Percentiles rank a stretch among this genome's conserved stretches.
phyloP scores from a whole-genome alignment of 2,113 vertebrate genomes.

The Lates calcarifer region DNA sequence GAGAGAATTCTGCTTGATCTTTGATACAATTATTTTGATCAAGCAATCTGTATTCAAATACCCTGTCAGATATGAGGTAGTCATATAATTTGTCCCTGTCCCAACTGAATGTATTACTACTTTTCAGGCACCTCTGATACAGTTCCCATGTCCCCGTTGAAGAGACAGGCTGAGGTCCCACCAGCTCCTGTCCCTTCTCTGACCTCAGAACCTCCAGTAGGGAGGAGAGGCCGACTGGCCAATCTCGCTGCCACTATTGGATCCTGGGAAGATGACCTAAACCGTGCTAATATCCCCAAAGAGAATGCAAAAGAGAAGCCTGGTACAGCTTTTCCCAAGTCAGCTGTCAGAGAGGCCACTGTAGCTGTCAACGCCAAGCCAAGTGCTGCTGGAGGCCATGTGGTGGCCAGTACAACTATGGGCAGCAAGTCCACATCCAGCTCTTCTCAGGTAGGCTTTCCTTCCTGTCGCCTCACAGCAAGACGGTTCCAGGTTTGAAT shows the following conservation, averaged over 20 bases:
- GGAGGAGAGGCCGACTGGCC: conserved; percentile 91
- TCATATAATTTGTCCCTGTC: background rate
- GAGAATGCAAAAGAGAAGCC: conserved; percentile 88
- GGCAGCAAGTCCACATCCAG: conserved; percentile 79
- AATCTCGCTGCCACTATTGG: conserved; percentile 95
- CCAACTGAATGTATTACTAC: background rate
- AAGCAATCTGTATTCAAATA: background rate
- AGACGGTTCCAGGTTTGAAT: too few relatives aligned
- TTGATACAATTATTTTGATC: background rate
- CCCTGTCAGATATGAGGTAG: too few relatives aligned
- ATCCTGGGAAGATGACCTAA: conserved; percentile 97
- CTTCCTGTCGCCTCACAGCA: too few relatives aligned
- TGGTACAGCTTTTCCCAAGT: conserved; percentile 84
- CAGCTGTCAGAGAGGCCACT: conserved; percentile 76
- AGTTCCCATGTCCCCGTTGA: conserved; percentile 61
- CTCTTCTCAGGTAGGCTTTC: conserved; percentile 83
- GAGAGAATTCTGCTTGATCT: background rate
- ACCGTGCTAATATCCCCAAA: conserved; percentile 83
- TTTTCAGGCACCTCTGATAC: conserved; percentile 53
- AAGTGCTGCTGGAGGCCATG: conserved; percentile 72
- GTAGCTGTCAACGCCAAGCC: conserved; percentile 81
- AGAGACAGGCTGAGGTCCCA: conserved; percentile 54
- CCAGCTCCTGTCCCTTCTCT: conserved; percentile 65
- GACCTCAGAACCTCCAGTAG: conserved; percentile 81
- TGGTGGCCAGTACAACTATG: conserved; percentile 71